These are phyloP conservation scores for Phycodurus eques DNA, from an alignment of 2,113 vertebrate species.

Conservation along the genomic window DNA sequence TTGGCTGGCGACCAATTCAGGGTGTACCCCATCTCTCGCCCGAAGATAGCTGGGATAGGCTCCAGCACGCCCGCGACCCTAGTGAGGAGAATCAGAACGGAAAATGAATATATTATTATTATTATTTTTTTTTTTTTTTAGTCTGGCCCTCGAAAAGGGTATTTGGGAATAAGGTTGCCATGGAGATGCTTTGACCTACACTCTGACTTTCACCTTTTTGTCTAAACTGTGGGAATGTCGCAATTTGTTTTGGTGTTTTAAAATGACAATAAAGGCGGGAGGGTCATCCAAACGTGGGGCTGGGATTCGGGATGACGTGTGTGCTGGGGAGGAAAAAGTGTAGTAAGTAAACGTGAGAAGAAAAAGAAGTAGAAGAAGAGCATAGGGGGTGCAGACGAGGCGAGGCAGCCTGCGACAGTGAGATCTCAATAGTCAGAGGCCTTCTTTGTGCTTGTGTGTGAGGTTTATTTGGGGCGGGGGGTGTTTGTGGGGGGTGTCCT, in stretches of 20 bases:
- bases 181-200: neutral
- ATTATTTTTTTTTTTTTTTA: neutral
- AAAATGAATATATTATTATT: too few species aligned
- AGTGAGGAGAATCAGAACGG: too few species aligned
- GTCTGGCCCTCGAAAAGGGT: neutral
- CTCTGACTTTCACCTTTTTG: neutral
- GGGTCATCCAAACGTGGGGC: neutral
- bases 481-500: conserved; percentile 56
- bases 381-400: conserved; percentile 30
- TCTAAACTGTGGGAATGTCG: neutral
- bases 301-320: neutral
- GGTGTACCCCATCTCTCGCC: too few species aligned
- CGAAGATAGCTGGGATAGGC: too few species aligned
- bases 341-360: conserved; percentile 22
- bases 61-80: too few species aligned
- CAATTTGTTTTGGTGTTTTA: neutral
- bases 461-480: conserved; percentile 68
- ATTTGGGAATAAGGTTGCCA: neutral
- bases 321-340: conserved; percentile 8
- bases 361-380: conserved; percentile 12
- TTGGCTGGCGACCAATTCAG: too few species aligned
- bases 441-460: conserved; percentile 70
- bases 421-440: conserved; percentile 74
- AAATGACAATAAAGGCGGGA: neutral
- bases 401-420: conserved; percentile 65